Evolutionary conservation across 2,797 vertebrate species (phyloP).

Genomic region (Poeciliopsis infans): DNA sequence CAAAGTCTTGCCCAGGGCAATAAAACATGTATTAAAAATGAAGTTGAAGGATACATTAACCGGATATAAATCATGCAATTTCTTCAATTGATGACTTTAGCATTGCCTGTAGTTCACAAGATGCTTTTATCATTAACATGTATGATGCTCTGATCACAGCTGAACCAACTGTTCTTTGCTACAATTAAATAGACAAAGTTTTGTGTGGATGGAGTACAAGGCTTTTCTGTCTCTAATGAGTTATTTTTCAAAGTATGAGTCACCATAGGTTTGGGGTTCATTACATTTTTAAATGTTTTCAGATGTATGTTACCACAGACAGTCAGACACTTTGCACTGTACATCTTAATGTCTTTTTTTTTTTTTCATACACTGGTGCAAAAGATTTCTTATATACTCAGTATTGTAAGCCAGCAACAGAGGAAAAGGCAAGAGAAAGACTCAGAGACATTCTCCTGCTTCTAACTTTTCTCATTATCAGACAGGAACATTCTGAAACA

Average conservation of each 20-base stretch:
- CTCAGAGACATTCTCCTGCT: background rate
- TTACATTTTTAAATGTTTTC: constrained; percentile 52
- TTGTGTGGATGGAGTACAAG: constrained; percentile 3
- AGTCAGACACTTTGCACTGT: constrained; percentile 25
- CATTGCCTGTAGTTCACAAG: constrained; percentile 68
- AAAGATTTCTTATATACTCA: background rate
- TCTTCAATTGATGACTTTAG: constrained; percentile 77
- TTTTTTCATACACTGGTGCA: background rate
- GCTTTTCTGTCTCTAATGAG: constrained; percentile 67
- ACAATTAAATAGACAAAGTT: constrained; percentile 37
- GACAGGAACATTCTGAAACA: background rate
- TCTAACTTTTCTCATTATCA: background rate
- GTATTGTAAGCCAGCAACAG: constrained; percentile 9
- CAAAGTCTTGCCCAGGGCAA: constrained; percentile 75
- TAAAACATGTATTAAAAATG: constrained; percentile 82
- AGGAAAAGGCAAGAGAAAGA: background rate
- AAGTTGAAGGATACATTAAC: constrained; percentile 82
- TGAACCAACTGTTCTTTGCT: constrained; percentile 55
- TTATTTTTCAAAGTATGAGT: constrained; percentile 67
- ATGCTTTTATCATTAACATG: constrained; percentile 70
- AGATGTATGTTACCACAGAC: constrained; percentile 32
- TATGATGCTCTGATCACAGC: constrained; percentile 53
- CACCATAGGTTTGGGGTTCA: constrained; percentile 37
- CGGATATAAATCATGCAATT: constrained; percentile 78
- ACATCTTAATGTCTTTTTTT: constrained; percentile 17